These are phyloP conservation scores for Pocillopora damicornis DNA, from an alignment of 64 coral and sea anemone genomes.

Conservation along the genomic window DNA sequence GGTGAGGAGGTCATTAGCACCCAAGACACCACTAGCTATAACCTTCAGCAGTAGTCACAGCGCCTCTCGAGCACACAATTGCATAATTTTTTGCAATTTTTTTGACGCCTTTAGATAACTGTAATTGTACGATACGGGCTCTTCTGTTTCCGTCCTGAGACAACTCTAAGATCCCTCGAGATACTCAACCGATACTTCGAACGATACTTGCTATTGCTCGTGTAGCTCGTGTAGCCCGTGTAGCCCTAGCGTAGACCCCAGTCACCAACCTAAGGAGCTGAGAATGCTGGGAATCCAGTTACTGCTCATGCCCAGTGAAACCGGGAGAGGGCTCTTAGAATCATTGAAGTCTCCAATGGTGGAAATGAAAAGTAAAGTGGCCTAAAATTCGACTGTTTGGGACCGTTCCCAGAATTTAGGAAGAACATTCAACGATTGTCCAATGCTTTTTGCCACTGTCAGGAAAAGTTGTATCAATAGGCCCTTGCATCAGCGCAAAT, in stretches of 20 bases:
- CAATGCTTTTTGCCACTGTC: conserved; percentile 72
- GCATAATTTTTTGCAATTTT: too few species aligned
- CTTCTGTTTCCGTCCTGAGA: too few species aligned
- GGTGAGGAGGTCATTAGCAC: too few species aligned
- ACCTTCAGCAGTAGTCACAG: too few species aligned
- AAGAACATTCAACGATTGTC: conserved; percentile 49
- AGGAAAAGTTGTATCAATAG: conserved; percentile 34
- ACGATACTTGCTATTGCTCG: too few species aligned
- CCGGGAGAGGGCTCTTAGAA: conserved; percentile 25
- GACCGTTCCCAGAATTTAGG: not conserved
- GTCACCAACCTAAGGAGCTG: not conserved
- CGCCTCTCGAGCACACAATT: too few species aligned
- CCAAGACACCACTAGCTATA: too few species aligned
- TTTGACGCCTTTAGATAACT: too few species aligned
- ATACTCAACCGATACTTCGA: too few species aligned
- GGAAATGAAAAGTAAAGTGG: conserved; percentile 7
- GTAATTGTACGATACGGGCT: too few species aligned
- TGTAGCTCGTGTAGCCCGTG: too few species aligned
- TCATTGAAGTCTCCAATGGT: conserved; percentile 17
- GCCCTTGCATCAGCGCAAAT: conserved; percentile 31
- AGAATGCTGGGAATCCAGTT: conserved; percentile 13
- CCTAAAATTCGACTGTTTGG: conserved; percentile 12
- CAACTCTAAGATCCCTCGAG: too few species aligned
- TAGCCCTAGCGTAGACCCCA: not conserved
- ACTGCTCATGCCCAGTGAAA: conserved; percentile 43